Evolutionary conservation across 2,888 invertebrate species (phyloP).

Genomic region (Acanthopleura granulata): DNA sequence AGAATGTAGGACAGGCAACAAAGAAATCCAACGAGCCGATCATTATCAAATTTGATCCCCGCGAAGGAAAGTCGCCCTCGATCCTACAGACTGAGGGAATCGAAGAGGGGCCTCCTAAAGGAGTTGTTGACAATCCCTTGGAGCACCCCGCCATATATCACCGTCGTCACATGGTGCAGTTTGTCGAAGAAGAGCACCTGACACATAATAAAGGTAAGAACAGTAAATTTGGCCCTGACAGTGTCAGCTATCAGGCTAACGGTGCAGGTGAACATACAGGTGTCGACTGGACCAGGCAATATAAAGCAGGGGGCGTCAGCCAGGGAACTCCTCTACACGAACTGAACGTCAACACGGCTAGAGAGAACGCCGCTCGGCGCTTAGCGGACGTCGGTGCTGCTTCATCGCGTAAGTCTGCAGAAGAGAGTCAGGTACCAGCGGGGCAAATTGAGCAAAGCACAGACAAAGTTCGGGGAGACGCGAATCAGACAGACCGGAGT

Average conservation of each 20-base stretch:
- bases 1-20: neutral
- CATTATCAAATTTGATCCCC: neutral
- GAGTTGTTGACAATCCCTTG: neutral
- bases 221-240: conserved; percentile 4
- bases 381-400: neutral
- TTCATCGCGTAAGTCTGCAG: neutral
- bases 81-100: neutral
- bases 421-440: neutral
- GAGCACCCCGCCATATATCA: neutral
- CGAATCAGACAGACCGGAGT: neutral
- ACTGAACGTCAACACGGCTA: neutral
- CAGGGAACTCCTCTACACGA: neutral
- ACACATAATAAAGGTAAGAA: neutral
- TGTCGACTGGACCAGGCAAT: neutral
- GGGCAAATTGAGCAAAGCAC: no score
- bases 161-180: conserved; percentile 14
- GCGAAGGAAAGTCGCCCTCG: neutral
- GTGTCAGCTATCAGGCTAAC: neutral
- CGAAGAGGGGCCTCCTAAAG: neutral
- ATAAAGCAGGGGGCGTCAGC: neutral
- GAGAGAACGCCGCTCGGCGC: neutral
- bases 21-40: neutral
- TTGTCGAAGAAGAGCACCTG: conserved; percentile 2
- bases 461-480: neutral
- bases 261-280: neutral